Evolutionary conservation across 1,140 invertebrate species (phyloP), one percentile per base, ranked within the genome.

Genomic region (Campoletis sonorensis): DNA sequence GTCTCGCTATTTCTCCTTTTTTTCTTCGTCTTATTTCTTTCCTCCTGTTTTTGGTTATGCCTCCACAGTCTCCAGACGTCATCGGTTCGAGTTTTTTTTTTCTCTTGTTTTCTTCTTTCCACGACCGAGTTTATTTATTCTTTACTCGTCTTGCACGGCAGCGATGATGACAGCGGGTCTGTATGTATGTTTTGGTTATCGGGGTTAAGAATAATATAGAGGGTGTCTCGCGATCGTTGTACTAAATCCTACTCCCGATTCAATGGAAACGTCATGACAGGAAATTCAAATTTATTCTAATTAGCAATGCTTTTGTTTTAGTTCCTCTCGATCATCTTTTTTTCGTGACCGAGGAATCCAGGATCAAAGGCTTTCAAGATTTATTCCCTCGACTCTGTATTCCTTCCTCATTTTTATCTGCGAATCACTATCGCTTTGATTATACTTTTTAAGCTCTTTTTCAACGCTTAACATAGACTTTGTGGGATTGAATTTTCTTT

Each of bases 71-170:
- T 54, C 51, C 18, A 45, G 40, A 54, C 51, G 51, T 54, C 51
- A 54, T 54, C 51, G 51, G 16, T 54, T n/a, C n/a, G 2, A 1
- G 30, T 54, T 54, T 54, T 54, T 54, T 54, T n/a, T 54, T n/a
- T n/a, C n/a, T n/a, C n/a, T n/a, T n/a, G n/a, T n/a, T n/a, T n/a
- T n/a, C n/a, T n/a, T n/a, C 51, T 54, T 18, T 15, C 51, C 1
- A 54, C 51, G 51, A 54, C 51, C 51, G 51, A 54, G 51, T 54
- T 54, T 54, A 54, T 54, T 54, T 54, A 54, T 54, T 54, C 51
- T 54, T 54, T 8, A 54, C n/a, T n/a, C 51, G 51, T 54, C 51
- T 54, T 18, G 51, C 51, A 54, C 5, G n/a, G 51, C 51, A 54
- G 51, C 16, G 51, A n/a, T 54, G 51, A 54, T 54, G 51, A 51